A percentile compares a stretch with the other conserved stretches of the same genome.
These are phyloP conservation scores for Cosmorhoe ocellata DNA, from an alignment of 2,888 invertebrate species.

Conservation along the genomic window DNA sequence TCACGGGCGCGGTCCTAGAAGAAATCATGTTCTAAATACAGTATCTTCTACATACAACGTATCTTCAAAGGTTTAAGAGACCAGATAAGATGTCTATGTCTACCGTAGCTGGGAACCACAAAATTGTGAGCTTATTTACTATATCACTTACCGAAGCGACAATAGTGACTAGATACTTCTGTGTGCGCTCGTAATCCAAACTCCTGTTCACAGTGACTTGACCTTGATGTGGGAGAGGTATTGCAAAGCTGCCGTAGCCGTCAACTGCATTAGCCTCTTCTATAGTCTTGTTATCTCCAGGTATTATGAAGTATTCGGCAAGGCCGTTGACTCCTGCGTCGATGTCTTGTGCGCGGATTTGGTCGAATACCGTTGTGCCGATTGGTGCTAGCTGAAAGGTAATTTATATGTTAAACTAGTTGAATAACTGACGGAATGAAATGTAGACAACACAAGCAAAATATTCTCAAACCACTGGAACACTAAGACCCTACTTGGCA, in stretches of 20 bases:
- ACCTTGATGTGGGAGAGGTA: conserved; percentile 94
- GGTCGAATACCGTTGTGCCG: conserved; percentile 92
- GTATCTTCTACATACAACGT: too few relatives aligned
- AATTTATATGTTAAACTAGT: too few relatives aligned
- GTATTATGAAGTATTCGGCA: conserved; percentile 92
- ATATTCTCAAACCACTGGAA: too few relatives aligned
- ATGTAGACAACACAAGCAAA: too few relatives aligned
- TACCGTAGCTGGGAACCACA: too few relatives aligned
- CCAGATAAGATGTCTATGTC: too few relatives aligned
- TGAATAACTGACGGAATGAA: not conserved
- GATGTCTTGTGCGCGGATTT: conserved; percentile 89
- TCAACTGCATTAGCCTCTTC: conserved; percentile 84
- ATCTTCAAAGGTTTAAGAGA: too few relatives aligned
- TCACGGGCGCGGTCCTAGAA: conserved; percentile 92
- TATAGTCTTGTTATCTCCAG: conserved; percentile 79
- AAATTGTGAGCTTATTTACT: too few relatives aligned
- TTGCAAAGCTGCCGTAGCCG: conserved; percentile 91
- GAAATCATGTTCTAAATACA: not conserved
- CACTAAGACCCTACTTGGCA: too few relatives aligned
- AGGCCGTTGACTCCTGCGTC: conserved; percentile 95
- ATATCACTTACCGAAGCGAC: conserved; percentile 89
- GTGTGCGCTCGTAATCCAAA: conserved; percentile 93
- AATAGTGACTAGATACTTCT: conserved; percentile 93
- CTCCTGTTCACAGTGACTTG: conserved; percentile 93
- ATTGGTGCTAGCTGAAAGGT: conserved; percentile 90